A percentile compares a stretch with the other conserved stretches of the same genome.
Evolutionary conservation across 2,113 vertebrate species (phyloP).

Genomic region (Lathamus discolor): DNA sequence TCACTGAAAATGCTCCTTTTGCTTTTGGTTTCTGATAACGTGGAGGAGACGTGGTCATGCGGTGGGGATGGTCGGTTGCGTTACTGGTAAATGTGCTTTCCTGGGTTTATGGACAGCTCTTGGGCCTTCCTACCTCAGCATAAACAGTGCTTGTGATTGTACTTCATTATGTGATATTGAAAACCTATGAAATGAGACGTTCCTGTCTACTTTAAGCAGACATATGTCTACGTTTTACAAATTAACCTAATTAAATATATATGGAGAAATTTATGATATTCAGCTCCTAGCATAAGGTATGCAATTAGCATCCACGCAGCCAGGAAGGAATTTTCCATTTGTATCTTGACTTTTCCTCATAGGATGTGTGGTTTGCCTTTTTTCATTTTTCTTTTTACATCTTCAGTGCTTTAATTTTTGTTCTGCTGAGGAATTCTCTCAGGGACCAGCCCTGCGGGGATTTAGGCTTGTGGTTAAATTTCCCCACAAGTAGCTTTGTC

Average conservation of each 20-base stretch:
- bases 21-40: neutral
- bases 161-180: neutral
- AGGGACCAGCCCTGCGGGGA: neutral
- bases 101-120: neutral
- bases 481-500: neutral
- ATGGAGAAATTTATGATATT: constrained; percentile 42
- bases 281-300: constrained; percentile 21
- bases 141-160: neutral
- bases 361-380: neutral
- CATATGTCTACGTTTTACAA: constrained; percentile 31
- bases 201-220: constrained; percentile 45
- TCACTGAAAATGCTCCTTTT: neutral
- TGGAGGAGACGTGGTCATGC: neutral
- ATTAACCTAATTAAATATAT: constrained; percentile 70
- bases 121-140: neutral
- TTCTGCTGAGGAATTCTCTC: constrained; percentile 17
- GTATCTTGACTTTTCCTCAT: constrained; percentile 20
- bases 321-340: constrained; percentile 64
- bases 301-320: constrained; percentile 19
- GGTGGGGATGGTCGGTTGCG: neutral
- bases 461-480: constrained; percentile 14
- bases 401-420: constrained; percentile 25
- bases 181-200: constrained; percentile 16
- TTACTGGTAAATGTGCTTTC: neutral
- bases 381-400: neutral